Evolutionary conservation across 2,888 invertebrate species (phyloP), one percentile per base, ranked within the genome.

Genomic region (Epirrhoe tristata): DNA sequence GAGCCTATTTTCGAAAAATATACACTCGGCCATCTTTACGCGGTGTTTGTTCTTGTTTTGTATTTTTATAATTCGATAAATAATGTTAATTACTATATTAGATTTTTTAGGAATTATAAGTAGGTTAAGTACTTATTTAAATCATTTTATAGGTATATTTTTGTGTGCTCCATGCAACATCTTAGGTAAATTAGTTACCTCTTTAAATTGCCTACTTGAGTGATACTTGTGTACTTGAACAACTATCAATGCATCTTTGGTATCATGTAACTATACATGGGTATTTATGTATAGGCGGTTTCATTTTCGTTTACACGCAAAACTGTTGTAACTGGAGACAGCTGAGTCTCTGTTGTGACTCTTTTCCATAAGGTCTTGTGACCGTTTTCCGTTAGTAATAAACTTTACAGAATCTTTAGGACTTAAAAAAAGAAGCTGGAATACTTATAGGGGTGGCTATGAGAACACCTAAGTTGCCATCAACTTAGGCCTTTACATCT

Each of bases 221-320:
- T 61, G 36, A 65, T 34, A 52, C 16, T 24, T 51, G 0, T 53
- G 36, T 31, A 7, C 6, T 16, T 14, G 5, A 17, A 10, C 16
- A 12, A 24, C 8, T 39, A 24, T 34, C 31, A n/a, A 24, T 24
- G 32, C 57, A 31, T 46, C 66, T 36, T 24, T 14, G 39, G 76
- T 76, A 71, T 36, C 53, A 57, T 63, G 54, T 62, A 48, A 24
- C 14, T 52, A 14, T 43, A 56, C 46, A 14, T 56, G 50, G 48
- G 36, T 56, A 46, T 39, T n/a, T 8, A 5, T 52, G 58, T 34
- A 24, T 80, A 77, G 77, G 78, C 75, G 86, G 87, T 88, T 86
- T 88, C 86, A 81, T 85, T 90, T 90, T 87, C 86, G 85, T 88
- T 82, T 82, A 87, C 89, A 90, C 89, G 88, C 89, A 85, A 83